Base-by-base conservation (phyloP, 2,888 invertebrate species). In the Phyllotreta striolata region DNA sequence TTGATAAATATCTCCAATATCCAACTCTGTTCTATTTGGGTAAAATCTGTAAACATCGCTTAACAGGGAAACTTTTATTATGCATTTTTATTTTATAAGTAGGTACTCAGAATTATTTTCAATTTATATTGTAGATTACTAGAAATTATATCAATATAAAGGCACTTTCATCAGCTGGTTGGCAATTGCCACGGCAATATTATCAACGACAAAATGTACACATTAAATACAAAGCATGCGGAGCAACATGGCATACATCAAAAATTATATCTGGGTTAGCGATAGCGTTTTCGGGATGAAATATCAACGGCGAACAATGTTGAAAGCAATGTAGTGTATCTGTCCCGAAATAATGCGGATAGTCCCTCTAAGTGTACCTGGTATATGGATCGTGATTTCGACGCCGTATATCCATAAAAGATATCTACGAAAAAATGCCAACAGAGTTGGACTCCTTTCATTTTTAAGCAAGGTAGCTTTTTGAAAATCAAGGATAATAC, bases 321-420 rank as follows among this genome's bases (percentile, higher is more conserved):
- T 64, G 55, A 64, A 56, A 64, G 64, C 64, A 64, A 56, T 64
- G 57, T 44, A 46, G 54, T 65, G 65, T 65, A 62, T 51, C 58
- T 65, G 65, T 62, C 65, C 61, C 39, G 43, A 44, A 58, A 57
- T 62, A 58, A 65, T 62, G 65, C 44, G 62, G 62, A 65, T 62
- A 64, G 47, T 57, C 54, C 54, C 43, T 10, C 49, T 47, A 54
- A 62, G 64, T 37, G 51, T n/a, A 39, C 56, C 40, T 56, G 54
- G 56, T 62, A 64, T 57, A 64, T 57, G 61, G 57, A 37, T 59
- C 59, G 59, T 51, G 59, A 51, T 59, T 59, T 59, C 51, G 59
- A 59, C 41, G 51, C 40, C 51, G 43, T 59, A 59, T 59, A 51
- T 58, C 47, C 44, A 58, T 38, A 57, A 57, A 44, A 58, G 58